These are phyloP conservation scores for Eudasyphora cyanicolor DNA, from an alignment of 2,888 invertebrate genomes.

Conservation along the genomic window DNA sequence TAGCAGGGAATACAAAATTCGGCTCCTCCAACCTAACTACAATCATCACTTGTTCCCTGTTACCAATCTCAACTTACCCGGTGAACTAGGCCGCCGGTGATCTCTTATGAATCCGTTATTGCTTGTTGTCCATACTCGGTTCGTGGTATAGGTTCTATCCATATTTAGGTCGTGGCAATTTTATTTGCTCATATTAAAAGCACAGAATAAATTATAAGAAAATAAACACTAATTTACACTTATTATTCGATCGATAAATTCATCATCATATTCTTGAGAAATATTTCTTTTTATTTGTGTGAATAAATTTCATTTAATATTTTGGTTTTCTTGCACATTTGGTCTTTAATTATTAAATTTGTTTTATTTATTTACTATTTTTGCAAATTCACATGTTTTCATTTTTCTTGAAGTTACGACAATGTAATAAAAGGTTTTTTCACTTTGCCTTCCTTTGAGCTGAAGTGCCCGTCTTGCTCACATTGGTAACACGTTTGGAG, in stretches of 20 bases:
- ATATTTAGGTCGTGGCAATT: slow-evolving; percentile 49
- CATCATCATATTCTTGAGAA: neutral
- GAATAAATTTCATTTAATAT: neutral
- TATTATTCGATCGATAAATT: neutral
- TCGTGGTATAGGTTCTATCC: slow-evolving; percentile 67
- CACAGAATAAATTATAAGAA: neutral
- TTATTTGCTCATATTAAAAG: neutral
- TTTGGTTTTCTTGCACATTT: neutral
- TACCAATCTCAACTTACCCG: slow-evolving; percentile 73
- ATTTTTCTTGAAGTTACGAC: slow-evolving; percentile 37
- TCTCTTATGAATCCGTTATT: slow-evolving; percentile 72
- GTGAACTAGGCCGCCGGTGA: slow-evolving; percentile 69
- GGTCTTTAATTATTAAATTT: slow-evolving; percentile 45
- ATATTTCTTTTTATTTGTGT: neutral
- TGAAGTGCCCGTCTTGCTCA: neutral
- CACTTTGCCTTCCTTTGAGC: slow-evolving; percentile 17
- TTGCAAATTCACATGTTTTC: neutral
- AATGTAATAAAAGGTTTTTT: neutral
- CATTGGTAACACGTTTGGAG: slow-evolving; percentile 30
- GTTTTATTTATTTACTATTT: neutral
- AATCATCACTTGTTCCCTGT: too few relatives aligned
- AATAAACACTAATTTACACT: neutral
- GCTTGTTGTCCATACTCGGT: slow-evolving; percentile 73
- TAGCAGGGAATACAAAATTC: too few relatives aligned
- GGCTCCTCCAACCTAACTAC: too few relatives aligned